Evolutionary conservation across 92 coral and sea anemone genomes (phyloP).

Genomic region (Paramuricea clavata): DNA sequence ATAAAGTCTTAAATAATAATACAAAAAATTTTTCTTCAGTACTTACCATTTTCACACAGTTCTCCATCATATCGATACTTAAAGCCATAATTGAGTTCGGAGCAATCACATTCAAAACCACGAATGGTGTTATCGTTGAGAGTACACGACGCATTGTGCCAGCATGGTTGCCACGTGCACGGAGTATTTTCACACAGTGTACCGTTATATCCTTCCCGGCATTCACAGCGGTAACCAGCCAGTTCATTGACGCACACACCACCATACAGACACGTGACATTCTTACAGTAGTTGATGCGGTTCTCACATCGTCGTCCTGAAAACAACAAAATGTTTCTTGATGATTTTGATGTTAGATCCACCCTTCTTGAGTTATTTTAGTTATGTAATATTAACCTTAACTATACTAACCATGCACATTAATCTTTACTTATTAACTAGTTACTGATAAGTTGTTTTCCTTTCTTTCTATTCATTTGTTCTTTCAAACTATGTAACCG

Average conservation of each 20-base stretch:
- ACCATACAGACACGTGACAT: constrained; percentile 72
- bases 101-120: constrained; percentile 29
- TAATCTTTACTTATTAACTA: too few relatives aligned
- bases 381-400: too few relatives aligned
- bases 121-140: constrained; percentile 4
- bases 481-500: too few relatives aligned
- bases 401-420: too few relatives aligned
- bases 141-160: constrained; percentile 44
- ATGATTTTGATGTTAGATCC: too few relatives aligned
- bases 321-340: neutral
- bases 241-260: constrained; percentile 89
- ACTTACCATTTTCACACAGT: constrained; percentile 35
- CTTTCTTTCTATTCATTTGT: too few relatives aligned
- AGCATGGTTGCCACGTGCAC: constrained; percentile 80
- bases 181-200: constrained; percentile 80
- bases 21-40: too few relatives aligned
- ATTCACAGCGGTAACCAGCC: constrained; percentile 77
- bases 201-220: constrained; percentile 86
- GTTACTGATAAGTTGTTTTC: too few relatives aligned
- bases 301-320: constrained; percentile 85
- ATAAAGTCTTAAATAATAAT: too few relatives aligned
- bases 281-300: constrained; percentile 86
- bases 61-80: constrained; percentile 7
- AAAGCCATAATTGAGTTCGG: neutral
- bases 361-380: too few relatives aligned